Evolutionary conservation across 1,140 invertebrate species (phyloP).

Genomic region (Druon quercuslanigerum): DNA sequence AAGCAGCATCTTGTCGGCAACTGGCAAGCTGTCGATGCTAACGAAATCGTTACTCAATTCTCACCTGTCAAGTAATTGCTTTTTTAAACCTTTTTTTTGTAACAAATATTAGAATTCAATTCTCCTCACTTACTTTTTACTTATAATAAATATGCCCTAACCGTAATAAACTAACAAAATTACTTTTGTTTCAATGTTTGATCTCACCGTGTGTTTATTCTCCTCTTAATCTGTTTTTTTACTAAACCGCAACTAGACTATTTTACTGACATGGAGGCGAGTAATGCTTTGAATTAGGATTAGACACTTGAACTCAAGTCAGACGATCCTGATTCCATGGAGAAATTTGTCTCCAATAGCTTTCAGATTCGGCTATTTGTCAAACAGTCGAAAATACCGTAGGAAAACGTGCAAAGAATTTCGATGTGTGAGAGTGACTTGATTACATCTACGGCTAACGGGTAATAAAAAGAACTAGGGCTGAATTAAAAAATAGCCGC

Average conservation of each 20-base stretch:
- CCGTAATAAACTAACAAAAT: too few species aligned
- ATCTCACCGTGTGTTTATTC: background rate
- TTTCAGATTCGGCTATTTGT: conserved; percentile 46
- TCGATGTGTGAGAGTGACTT: conserved; percentile 41
- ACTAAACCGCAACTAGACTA: background rate
- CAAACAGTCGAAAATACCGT: conserved; percentile 56
- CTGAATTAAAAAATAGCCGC: conserved; percentile 32
- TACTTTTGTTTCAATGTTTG: background rate
- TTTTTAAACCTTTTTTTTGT: background rate
- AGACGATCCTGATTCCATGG: conserved; percentile 38
- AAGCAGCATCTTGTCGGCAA: conserved; percentile 1
- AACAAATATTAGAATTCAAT: background rate
- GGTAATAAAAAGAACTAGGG: conserved; percentile 47
- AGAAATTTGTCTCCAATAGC: conserved; percentile 45
- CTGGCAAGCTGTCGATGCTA: background rate
- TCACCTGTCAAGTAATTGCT: background rate
- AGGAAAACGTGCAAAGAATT: conserved; percentile 51
- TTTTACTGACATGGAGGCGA: background rate
- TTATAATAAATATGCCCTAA: too few species aligned
- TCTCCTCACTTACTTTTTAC: too few species aligned
- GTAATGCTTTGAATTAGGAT: conserved; percentile 22
- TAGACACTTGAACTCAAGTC: background rate
- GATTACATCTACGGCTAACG: conserved; percentile 44
- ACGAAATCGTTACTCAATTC: background rate
- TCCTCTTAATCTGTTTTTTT: too few species aligned